A percentile compares a stretch with the other conserved stretches of the same genome.
Conservation (phyloP, 2,888 invertebrate genomes). For the Hesperia comma region DNA sequence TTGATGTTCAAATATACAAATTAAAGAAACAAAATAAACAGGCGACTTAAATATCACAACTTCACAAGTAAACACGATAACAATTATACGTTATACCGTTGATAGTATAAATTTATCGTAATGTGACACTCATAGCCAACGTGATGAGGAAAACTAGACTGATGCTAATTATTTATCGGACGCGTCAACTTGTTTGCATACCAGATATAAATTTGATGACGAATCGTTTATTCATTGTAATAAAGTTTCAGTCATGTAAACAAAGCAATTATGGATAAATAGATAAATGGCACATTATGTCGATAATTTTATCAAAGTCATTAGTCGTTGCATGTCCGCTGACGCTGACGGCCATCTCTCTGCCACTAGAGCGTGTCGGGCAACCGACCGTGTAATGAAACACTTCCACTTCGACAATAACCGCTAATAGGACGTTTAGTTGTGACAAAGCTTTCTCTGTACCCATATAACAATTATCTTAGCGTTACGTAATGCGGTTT, state of each 20-base stretch:
- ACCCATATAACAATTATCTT: conserved; percentile 62
- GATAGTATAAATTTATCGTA: background rate
- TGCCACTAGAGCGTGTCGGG: conserved; percentile 69
- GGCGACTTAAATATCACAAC: background rate
- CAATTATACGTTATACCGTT: background rate
- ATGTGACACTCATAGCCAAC: conserved; percentile 3
- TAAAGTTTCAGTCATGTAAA: conserved; percentile 20
- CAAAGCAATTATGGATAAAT: conserved; percentile 28
- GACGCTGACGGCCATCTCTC: conserved; percentile 65
- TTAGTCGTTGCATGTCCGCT: conserved; percentile 41
- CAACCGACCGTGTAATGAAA: conserved; percentile 77
- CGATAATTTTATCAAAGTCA: background rate
- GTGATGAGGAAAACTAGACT: conserved; percentile 13
- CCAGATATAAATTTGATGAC: conserved; percentile 17
- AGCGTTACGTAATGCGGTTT: conserved; percentile 43
- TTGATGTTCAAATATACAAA: background rate
- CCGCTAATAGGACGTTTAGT: conserved; percentile 73
- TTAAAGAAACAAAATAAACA: background rate
- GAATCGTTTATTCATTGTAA: conserved; percentile 1
- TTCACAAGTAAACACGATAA: background rate
- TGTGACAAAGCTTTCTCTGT: conserved; percentile 69
- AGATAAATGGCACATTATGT: background rate
- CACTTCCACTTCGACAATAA: conserved; percentile 78
- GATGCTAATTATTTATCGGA: background rate
- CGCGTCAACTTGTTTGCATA: conserved; percentile 6